Evolutionary conservation across 2,888 invertebrate species (phyloP).

Genomic region (Meiosimyza decipiens): DNA sequence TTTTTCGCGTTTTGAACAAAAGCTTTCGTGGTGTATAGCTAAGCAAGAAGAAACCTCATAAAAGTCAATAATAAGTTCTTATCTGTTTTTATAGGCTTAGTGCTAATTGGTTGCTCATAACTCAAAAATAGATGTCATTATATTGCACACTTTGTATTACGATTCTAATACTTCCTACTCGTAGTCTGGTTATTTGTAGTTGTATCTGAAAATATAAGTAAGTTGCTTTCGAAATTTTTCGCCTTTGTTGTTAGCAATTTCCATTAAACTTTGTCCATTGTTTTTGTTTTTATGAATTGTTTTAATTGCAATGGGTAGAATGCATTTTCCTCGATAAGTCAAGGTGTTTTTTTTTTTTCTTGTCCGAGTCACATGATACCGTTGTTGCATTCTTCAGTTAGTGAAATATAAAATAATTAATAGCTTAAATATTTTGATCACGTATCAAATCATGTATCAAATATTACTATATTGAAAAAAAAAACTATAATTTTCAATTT

Average conservation of each 20-base stretch:
- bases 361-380: no score
- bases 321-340: no score
- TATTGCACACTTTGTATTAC: neutral
- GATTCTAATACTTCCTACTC: neutral
- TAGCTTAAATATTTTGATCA: no score
- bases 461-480: no score
- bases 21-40: neutral
- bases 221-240: conserved; percentile 8
- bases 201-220: neutral
- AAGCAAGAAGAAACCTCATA: neutral
- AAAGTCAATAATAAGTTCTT: neutral
- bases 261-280: no score
- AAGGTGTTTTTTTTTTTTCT: no score
- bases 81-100: conserved; percentile 40
- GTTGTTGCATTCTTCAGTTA: no score
- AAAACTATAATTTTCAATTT: no score
- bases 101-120: conserved; percentile 58
- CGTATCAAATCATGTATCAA: no score
- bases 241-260: conserved; percentile 20
- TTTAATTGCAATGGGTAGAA: no score
- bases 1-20: conserved; percentile 4
- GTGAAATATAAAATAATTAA: no score
- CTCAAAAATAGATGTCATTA: conserved; percentile 47
- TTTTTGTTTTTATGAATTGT: no score
- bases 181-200: neutral